Evolutionary conservation across 2,888 invertebrate genomes (phyloP), one percentile per base, ranked within the genome.

Genomic region (Campaea margaritaria): DNA sequence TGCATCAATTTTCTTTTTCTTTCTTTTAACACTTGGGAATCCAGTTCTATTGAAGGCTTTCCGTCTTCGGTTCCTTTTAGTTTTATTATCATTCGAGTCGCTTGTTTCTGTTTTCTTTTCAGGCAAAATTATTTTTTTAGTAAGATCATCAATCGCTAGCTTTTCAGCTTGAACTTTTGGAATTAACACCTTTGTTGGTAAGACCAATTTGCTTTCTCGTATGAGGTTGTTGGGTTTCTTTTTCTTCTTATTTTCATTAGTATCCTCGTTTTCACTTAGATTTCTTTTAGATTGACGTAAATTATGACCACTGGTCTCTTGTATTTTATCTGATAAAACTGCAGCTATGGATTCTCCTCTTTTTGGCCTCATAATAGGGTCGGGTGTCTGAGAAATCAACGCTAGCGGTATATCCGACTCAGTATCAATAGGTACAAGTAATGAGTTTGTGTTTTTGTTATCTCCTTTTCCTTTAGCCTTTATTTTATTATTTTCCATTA

Each of bases 41-140:
- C 98, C 98, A 14, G 97, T 97, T 71, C 97, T 93, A 79, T 97
- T 97, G 42, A 96, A 95, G 15, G 96, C 95, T 81, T 97, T 96
- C 41, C 97, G 94, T 70, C 96, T 93, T 73, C 94, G 94, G 1
- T 93, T 81, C 76, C 93, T 93, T 62, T 94, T 91, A 21, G 76
- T 62, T 74, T 86, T 89, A 46, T 68, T 81, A 54, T 86, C 87
- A 63, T 65, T 75, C 0, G 76, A 66, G 58, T 86, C 83, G 53
- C 64, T 78, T 0, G 60, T 60, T 61, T 86, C 89, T 14, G 76
- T 65, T 45, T 82, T 82, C 63, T 90, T 91, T 10, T 85, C 75
- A 0, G 72, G 73, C 27, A 78, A 69, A 65, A 16, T 69, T 41
- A 75, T 75, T 78, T 79, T 91, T 70, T 81, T 87, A n/a, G 77